Base-by-base conservation (phyloP, 2,113 vertebrate species). In the Actinemys pallida region DNA sequence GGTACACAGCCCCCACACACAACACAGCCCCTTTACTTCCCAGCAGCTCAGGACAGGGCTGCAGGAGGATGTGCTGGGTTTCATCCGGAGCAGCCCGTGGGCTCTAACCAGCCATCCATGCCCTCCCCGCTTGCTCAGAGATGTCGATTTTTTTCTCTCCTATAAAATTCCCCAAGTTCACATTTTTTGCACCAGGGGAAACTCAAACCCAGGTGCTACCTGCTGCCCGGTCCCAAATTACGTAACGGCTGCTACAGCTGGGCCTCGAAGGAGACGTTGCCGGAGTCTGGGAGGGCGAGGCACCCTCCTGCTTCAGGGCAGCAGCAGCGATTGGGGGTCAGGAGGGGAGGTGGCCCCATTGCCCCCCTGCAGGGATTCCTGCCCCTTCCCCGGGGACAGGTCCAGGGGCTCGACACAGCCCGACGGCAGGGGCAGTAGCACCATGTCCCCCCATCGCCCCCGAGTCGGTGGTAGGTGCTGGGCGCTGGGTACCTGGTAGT, bases 401-500 rank as follows among this genome's bases (percentile, higher is more conserved):
- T 14, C 5, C 29, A 3, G 59, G 69, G 65, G 9, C 72, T 42
- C n/a, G 20, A 22, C n/a, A 10, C 72, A 75, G 22, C 10, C 9
- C 10, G 10, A 5, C 0, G 0, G 10, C 0, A 0, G 89, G 7
- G 84, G 83, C 12, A 0, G 3, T 0, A 59, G 14, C 0, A 0
- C 24, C 0, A 76, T 0, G 17, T 16, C 5, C 14, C 53, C 88
- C 75, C 65, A 6, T 0, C 25, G 0, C 56, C 24, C 72, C 35
- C 14, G n/a, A 39, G n/a, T 4, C n/a, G 2, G 39, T 45, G 0
- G 0, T 9, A 0, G 24, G 3, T 6, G 9, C 5, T 2, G 1
- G 25, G 29, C 9, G 50, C 35, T 1, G 52, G 22, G 19, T 98
- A 99, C 99, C 99, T 99, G 99, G 87, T 99, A 99, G 98, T 99